These are phyloP conservation scores for Invenusta paracnida DNA, from an alignment of 2,888 invertebrate genomes.

Conservation along the genomic window DNA sequence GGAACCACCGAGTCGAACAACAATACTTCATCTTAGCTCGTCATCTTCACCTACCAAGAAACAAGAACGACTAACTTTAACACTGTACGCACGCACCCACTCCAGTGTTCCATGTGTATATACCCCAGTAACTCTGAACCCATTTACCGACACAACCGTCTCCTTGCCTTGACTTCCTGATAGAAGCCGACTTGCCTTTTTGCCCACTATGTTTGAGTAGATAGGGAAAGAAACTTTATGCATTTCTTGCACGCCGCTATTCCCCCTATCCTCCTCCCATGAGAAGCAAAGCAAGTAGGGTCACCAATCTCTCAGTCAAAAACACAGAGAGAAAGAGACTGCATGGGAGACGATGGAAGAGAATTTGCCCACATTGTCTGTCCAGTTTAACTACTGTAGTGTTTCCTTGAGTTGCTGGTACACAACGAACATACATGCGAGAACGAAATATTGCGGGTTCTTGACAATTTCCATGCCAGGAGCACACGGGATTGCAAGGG, in stretches of 20 bases:
- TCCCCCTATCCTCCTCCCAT: background rate
- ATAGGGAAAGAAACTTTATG: background rate
- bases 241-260: background rate
- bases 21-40: slow-evolving; percentile 18
- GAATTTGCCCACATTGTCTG: background rate
- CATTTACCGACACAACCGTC: slow-evolving; percentile 18
- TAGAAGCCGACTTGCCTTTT: too few relatives aligned
- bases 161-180: slow-evolving; percentile 11
- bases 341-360: background rate
- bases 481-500: too few relatives aligned
- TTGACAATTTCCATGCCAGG: too few relatives aligned
- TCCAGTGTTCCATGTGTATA: background rate
- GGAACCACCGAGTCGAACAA: background rate
- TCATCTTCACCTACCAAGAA: too few relatives aligned
- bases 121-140: background rate
- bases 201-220: too few relatives aligned
- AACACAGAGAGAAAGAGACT: background rate
- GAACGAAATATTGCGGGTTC: background rate
- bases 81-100: background rate
- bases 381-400: slow-evolving; percentile 23
- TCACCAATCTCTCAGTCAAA: too few relatives aligned
- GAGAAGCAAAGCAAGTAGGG: slow-evolving; percentile 23
- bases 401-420: too few relatives aligned
- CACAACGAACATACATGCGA: slow-evolving; percentile 13
- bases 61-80: background rate